These are phyloP conservation scores for Eurystomus glaucurus DNA, from an alignment of 2,797 vertebrate genomes.

Conservation along the genomic window DNA sequence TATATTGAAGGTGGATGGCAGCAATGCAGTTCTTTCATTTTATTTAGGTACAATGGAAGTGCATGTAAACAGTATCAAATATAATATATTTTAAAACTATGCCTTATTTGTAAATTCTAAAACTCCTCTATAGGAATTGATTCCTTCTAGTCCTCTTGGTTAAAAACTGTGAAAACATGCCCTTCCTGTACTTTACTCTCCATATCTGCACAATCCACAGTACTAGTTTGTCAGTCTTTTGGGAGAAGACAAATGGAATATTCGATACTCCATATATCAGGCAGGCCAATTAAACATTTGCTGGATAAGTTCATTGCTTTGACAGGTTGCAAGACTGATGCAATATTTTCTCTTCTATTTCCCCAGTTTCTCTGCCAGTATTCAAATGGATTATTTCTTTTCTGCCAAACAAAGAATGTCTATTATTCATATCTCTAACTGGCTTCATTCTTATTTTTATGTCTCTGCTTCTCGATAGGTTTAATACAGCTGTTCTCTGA, in stretches of 20 bases:
- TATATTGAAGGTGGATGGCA: not conserved
- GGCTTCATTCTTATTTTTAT: slow-evolving; percentile 10
- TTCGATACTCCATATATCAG: not conserved
- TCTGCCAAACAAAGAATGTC: not conserved
- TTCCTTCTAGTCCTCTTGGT: not conserved
- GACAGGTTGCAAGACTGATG: slow-evolving; percentile 29
- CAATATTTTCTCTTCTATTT: slow-evolving; percentile 43
- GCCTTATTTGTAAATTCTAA: not conserved
- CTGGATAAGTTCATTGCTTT: slow-evolving; percentile 52
- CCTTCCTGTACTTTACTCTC: not conserved
- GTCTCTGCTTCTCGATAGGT: not conserved
- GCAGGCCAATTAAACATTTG: slow-evolving; percentile 25
- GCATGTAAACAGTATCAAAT: not conserved
- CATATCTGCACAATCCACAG: not conserved
- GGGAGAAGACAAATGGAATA: not conserved
- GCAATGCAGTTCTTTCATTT: not conserved
- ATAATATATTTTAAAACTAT: not conserved
- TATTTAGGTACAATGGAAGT: not conserved
- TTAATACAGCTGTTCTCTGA: slow-evolving; percentile 31
- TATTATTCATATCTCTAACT: slow-evolving; percentile 23
- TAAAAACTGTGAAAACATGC: not conserved
- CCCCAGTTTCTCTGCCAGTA: not conserved
- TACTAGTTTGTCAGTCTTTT: not conserved
- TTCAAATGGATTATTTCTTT: slow-evolving; percentile 30
- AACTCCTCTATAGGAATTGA: not conserved